These are phyloP conservation scores for Orycteropus afer DNA, from an alignment of 2,113 vertebrate species.

Conservation along the genomic window DNA sequence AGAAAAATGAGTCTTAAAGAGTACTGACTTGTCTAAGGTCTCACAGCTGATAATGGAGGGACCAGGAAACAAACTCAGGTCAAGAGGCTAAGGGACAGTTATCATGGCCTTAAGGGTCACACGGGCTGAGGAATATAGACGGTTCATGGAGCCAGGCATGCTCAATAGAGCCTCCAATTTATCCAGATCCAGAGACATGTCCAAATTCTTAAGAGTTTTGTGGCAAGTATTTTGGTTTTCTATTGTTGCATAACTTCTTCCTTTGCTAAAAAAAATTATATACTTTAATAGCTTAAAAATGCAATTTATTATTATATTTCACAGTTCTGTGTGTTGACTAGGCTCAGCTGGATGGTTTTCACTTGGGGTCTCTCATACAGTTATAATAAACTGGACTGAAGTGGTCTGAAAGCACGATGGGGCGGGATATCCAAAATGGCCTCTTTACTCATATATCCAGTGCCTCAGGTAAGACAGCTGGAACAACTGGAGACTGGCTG, in stretches of 20 bases:
- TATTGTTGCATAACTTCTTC: not conserved
- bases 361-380: not conserved
- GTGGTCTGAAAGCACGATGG: not conserved
- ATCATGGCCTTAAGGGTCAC: not conserved
- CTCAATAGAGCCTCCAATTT: not conserved
- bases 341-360: not conserved
- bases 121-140: not conserved
- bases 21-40: not conserved
- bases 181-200: not conserved
- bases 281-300: not conserved
- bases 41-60: accelerated
- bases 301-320: not conserved
- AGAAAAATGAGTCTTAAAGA: not conserved
- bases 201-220: not conserved
- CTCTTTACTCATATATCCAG: not conserved
- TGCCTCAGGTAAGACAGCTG: not conserved
- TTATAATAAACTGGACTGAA: not conserved
- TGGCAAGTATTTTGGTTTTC: not conserved
- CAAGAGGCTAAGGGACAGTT: not conserved
- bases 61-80: not conserved
- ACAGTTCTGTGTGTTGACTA: not conserved
- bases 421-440: not conserved
- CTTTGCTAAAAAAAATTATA: not conserved
- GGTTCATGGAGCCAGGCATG: not conserved
- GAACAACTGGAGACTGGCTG: too few relatives aligned